phyloP scores from a whole-genome alignment of 2,113 vertebrate species.

The Nesogale talazaci region DNA sequence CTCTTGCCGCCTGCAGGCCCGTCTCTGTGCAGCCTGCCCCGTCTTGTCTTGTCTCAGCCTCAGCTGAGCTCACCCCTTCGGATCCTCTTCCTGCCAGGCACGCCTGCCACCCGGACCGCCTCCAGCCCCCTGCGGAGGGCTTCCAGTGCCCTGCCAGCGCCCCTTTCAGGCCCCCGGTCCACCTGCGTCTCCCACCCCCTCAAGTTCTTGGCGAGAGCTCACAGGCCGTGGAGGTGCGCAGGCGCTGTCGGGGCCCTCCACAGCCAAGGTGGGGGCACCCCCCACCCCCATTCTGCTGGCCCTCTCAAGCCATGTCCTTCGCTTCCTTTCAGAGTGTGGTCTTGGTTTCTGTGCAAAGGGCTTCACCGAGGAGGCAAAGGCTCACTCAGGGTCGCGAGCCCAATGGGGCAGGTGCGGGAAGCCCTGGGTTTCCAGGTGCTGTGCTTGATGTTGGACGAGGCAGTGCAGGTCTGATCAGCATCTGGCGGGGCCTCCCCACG shows the following conservation, averaged over 20 bases:
- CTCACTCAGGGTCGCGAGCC: background rate
- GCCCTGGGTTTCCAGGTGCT: background rate
- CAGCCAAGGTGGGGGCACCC: background rate
- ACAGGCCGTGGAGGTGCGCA: background rate
- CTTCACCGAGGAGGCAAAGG: slow-evolving; percentile 49
- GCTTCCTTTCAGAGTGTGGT: slow-evolving; percentile 25
- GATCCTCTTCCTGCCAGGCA: background rate
- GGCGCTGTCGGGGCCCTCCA: no score
- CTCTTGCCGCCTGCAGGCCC: slow-evolving; percentile 32
- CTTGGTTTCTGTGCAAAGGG: slow-evolving; percentile 66
- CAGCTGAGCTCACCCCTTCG: background rate
- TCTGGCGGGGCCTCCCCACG: slow-evolving; percentile 12
- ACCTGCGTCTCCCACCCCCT: background rate
- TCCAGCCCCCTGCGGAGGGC: no score
- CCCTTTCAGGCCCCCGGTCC: background rate
- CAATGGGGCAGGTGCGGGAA: background rate
- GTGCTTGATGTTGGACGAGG: slow-evolving; percentile 4
- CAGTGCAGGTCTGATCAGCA: background rate
- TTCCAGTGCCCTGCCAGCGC: no score
- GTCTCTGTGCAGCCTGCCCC: background rate
- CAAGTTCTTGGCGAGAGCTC: background rate
- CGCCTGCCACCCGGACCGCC: background rate
- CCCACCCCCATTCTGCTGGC: background rate
- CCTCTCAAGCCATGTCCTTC: background rate
- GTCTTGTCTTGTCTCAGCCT: slow-evolving; percentile 44